Percentiles rank a stretch among this genome's conserved stretches.
Conservation (phyloP, 2,797 vertebrate genomes). For the Graptemys geographica region DNA sequence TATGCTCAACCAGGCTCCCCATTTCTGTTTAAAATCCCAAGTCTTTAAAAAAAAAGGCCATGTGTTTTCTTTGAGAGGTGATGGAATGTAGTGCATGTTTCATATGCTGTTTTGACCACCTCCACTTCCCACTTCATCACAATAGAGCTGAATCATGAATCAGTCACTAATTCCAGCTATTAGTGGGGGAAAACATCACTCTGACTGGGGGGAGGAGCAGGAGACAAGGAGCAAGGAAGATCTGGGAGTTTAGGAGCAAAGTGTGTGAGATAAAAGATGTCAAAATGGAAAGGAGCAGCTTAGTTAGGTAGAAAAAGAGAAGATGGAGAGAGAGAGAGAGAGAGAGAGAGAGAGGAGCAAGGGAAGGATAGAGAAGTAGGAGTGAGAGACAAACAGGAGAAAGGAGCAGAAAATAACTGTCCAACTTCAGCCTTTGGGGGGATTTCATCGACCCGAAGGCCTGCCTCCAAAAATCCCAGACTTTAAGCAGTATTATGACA, state of each 20-base stretch:
- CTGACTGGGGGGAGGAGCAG: conserved; percentile 7
- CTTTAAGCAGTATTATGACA: neutral
- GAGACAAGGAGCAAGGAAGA: conserved; percentile 23
- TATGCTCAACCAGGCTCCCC: neutral
- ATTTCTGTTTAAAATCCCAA: conserved; percentile 9
- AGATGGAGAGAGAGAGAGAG: conserved; percentile 6
- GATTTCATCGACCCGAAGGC: neutral
- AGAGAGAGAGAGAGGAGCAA: neutral
- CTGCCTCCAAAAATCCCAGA: neutral
- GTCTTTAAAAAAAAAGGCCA: conserved; percentile 24
- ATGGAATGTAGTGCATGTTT: conserved; percentile 42
- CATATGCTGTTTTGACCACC: conserved; percentile 60
- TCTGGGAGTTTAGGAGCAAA: conserved; percentile 37
- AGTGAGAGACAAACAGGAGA: neutral
- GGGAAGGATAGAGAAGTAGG: neutral
- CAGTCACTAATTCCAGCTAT: conserved; percentile 63
- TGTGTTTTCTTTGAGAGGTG: conserved; percentile 50
- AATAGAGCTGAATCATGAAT: conserved; percentile 48
- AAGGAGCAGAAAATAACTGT: neutral
- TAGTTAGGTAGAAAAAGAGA: conserved; percentile 32
- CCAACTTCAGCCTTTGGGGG: neutral
- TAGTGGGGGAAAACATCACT: conserved; percentile 48
- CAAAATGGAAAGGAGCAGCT: neutral
- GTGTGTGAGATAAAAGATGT: neutral
- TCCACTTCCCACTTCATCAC: conserved; percentile 54